A percentile compares a stretch with the other conserved stretches of the same genome.
These are phyloP conservation scores for Labeo catla DNA, from an alignment of 2,113 vertebrate species.

Conservation along the genomic window DNA sequence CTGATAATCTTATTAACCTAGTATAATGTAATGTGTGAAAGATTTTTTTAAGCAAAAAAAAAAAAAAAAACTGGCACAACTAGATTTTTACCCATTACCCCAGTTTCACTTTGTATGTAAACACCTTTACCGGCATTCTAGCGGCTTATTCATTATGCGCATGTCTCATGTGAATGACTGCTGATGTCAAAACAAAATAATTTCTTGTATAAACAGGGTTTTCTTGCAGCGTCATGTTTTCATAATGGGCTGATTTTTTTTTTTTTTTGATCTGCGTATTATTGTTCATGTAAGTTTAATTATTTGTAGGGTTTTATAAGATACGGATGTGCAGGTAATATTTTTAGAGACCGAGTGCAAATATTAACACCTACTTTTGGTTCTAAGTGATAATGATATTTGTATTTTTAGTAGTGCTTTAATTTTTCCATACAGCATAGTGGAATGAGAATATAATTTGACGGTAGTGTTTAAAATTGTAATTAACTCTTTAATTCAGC, in stretches of 20 bases:
- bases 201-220: background rate
- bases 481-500: background rate
- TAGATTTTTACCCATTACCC: background rate
- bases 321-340: background rate
- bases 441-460: background rate
- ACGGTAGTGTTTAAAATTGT: background rate
- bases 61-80: background rate
- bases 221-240: slow-evolving; percentile 11
- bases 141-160: background rate
- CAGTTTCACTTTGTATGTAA: background rate
- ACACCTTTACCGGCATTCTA: background rate
- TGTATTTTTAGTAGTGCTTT: background rate
- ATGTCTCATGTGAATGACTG: background rate
- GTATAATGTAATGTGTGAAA: background rate
- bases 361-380: background rate
- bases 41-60: background rate
- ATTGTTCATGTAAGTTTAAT: background rate
- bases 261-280: background rate
- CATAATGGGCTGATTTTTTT: background rate
- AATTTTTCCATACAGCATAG: background rate
- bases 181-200: slow-evolving; percentile 14
- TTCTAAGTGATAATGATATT: background rate
- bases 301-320: background rate
- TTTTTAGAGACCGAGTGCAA: background rate
- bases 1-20: background rate